Conservation (phyloP, 2,888 invertebrate genomes). For the Synanthedon tipuliformis region DNA sequence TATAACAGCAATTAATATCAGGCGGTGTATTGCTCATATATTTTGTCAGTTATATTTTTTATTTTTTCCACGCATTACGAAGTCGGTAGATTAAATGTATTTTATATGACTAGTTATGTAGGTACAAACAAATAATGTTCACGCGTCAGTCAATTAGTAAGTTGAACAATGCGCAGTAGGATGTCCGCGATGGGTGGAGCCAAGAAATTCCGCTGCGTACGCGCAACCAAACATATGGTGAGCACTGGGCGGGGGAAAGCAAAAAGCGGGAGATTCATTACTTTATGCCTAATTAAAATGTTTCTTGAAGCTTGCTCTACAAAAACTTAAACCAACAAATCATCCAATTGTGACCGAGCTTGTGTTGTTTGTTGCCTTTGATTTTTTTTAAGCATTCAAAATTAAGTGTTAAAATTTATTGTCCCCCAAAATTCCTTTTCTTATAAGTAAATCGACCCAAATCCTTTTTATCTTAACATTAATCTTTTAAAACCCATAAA, state of each 20-base stretch:
- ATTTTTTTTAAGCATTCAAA: neutral
- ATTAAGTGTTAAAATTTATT: conserved; percentile 53
- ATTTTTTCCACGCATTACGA: no score
- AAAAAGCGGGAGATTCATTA: conserved; percentile 14
- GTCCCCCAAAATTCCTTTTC: conserved; percentile 40
- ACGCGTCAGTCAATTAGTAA: conserved; percentile 32
- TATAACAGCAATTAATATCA: no score
- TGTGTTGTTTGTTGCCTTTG: neutral
- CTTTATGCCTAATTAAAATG: conserved; percentile 14
- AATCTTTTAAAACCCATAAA: conserved; percentile 62
- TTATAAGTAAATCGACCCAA: conserved; percentile 38
- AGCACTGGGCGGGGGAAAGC: conserved; percentile 8
- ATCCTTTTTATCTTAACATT: conserved; percentile 58
- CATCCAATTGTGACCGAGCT: neutral
- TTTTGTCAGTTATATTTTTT: no score
- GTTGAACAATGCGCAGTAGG: conserved; percentile 39
- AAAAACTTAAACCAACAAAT: neutral
- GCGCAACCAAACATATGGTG: conserved; percentile 24
- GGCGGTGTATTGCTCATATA: no score
- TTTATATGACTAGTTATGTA: no score
- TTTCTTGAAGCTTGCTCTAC: neutral
- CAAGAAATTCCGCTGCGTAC: conserved; percentile 24
- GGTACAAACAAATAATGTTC: conserved; percentile 17
- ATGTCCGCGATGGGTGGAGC: conserved; percentile 44
- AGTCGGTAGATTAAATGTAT: no score